Percentiles rank a stretch among this genome's conserved stretches.
Conservation (phyloP, 2,113 vertebrate species). For the Nothobranchius furzeri region DNA sequence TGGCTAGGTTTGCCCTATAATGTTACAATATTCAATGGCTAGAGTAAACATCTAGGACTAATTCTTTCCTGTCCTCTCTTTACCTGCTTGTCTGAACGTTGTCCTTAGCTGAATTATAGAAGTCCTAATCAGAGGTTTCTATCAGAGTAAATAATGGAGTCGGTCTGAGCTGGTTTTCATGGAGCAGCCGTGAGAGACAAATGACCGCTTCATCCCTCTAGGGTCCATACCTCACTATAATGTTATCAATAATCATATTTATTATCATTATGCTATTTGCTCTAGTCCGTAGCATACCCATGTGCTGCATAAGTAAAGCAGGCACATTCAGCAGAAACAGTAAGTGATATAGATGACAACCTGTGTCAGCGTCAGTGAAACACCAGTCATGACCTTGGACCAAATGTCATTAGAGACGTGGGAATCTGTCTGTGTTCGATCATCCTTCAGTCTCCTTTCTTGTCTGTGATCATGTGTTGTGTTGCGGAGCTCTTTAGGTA, state of each 20-base stretch:
- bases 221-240: constrained; percentile 52
- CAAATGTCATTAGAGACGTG: constrained; percentile 28
- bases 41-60: too few species aligned
- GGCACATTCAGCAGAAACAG: constrained; percentile 24
- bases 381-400: constrained; percentile 49
- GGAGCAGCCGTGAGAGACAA: neutral
- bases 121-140: too few species aligned
- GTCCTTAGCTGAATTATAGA: too few species aligned
- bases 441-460: neutral
- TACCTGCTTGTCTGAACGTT: too few species aligned
- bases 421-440: neutral
- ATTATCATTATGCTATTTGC: constrained; percentile 59
- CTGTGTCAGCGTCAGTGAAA: constrained; percentile 27
- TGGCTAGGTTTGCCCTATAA: too few species aligned
- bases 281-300: constrained; percentile 3
- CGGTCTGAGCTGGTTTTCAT: neutral
- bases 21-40: too few species aligned
- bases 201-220: constrained; percentile 50
- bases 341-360: constrained; percentile 60
- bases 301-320: constrained; percentile 4
- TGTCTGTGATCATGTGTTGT: too few species aligned
- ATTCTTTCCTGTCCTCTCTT: too few species aligned
- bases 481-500: too few species aligned
- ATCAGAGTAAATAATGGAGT: too few species aligned
- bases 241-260: constrained; percentile 63